Evolutionary conservation across 2,797 vertebrate genomes (phyloP), one percentile per base, ranked within the genome.

Genomic region (Spinus olivaceus): DNA sequence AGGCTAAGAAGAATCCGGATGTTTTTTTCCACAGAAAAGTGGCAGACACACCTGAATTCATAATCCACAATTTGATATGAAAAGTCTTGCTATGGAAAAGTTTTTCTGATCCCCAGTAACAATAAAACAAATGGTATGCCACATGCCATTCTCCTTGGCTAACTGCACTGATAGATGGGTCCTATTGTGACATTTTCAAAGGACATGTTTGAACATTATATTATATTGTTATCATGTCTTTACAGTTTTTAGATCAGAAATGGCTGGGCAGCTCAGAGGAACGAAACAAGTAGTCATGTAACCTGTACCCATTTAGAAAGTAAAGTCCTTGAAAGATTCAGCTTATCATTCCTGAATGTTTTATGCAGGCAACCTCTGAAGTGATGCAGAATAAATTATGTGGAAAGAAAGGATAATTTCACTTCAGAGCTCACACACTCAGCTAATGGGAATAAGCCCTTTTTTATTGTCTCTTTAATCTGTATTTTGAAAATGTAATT

Each of bases 401-500:
- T 41, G 44, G 27, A 70, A 78, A 76, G 32, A 92, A 70, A 67
- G 84, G 4, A 24, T n/a, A 56, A 35, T 57, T 81, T 79, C 57
- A 50, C 7, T 56, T 69, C 59, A 84, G 19, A 78, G 16, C 3
- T 83, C 54, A 63, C 49, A 30, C 10, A 67, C 51, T 60, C 3
- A 1, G 28, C 17, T 3, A 1, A 46, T 86, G n/a, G 37, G n/a
- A 85, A 92, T 54, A 53, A 89, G 18, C 35, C 22, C 10, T 57
- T 74, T 35, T 60, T 44, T 84, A 44, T 57, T 71, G 56, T 64
- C 23, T 67, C 73, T 90, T 84, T 64, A 93, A 70, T 88, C 72
- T 42, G n/a, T 88, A 54, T 82, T 94, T 92, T 56, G 41, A 86
- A 86, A 94, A 86, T 44, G 20, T 47, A 67, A 50, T 94, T 92